These are phyloP conservation scores for Lochmaea capreae DNA, from an alignment of 2,888 invertebrate genomes.

Conservation along the genomic window DNA sequence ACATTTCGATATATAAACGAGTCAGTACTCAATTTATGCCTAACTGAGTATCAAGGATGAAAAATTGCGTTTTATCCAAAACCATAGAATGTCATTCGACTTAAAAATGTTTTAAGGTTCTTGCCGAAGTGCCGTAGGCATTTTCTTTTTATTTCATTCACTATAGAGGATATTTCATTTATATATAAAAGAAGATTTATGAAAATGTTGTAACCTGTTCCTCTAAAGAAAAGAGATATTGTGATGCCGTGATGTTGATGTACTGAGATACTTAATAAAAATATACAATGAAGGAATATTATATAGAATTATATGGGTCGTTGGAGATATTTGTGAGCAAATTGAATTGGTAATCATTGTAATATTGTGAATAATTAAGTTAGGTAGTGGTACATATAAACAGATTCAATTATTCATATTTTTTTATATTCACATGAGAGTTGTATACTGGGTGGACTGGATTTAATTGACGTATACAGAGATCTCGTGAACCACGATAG, in stretches of 20 bases:
- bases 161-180: background rate
- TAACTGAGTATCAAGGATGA: conserved; percentile 17
- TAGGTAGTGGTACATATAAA: too few species aligned
- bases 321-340: background rate
- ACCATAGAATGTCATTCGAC: conserved; percentile 13
- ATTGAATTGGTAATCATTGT: background rate
- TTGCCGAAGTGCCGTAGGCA: conserved; percentile 10
- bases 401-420: too few species aligned
- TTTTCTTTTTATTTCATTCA: conserved; percentile 5
- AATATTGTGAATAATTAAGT: too few species aligned
- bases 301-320: background rate
- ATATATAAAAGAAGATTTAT: background rate
- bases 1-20: conserved; percentile 35
- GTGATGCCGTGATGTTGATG: background rate
- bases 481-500: too few species aligned
- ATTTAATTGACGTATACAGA: too few species aligned
- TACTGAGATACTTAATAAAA: background rate
- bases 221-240: background rate
- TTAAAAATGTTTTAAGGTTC: conserved; percentile 2
- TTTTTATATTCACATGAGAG: too few species aligned
- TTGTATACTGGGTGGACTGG: too few species aligned
- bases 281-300: background rate
- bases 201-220: conserved; percentile 5
- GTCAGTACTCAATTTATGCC: conserved; percentile 29
- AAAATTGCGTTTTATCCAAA: conserved; percentile 12